Evolutionary conservation across 2,888 invertebrate genomes (phyloP), one percentile per base, ranked within the genome.

Genomic region (Drosophila anomalipes): DNA sequence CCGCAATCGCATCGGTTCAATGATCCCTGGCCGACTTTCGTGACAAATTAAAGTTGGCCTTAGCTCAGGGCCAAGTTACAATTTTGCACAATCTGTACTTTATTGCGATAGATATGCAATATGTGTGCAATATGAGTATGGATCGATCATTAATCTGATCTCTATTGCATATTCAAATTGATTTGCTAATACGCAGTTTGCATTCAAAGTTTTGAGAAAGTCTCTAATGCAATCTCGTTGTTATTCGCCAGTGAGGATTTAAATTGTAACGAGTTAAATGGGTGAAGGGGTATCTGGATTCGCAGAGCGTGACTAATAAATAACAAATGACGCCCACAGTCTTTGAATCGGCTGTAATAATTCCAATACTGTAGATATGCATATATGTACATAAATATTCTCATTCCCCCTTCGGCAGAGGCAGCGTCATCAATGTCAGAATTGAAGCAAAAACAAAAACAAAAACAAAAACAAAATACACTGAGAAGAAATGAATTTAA

Each of bases 191-290:
- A 56, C 12, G 28, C 41, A 70, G 79, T 86, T 85, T 78, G 74
- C 84, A 85, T 86, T 80, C 65, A 70, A 72, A 76, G 47, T 74
- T 66, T 66, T 84, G 80, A 76, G 82, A 86, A 84, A 66, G 22
- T 71, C 74, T 66, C 44, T 37, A 32, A 33, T 41, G 57, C 68
- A 70, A 66, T 37, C 56, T 58, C 44, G 41, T 64, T 66, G 49
- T 61, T 66, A 35, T 49, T 47, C 57, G 41, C 26, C 22, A 47
- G 53, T 54, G 47, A 56, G 54, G 49, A 75, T 75, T 68, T 65
- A 66, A 75, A 79, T 69, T 71, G 69, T 67, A 75, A 67, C 68
- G 32, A 67, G 33, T 41, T 69, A 65, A 28, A 14, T 68, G 47
- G 7, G 6, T 6, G 22, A 22, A 26, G 22, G 47, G 0, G 14